Conservation (phyloP, 1,140 invertebrate species). For the Whitmania pigra region DNA sequence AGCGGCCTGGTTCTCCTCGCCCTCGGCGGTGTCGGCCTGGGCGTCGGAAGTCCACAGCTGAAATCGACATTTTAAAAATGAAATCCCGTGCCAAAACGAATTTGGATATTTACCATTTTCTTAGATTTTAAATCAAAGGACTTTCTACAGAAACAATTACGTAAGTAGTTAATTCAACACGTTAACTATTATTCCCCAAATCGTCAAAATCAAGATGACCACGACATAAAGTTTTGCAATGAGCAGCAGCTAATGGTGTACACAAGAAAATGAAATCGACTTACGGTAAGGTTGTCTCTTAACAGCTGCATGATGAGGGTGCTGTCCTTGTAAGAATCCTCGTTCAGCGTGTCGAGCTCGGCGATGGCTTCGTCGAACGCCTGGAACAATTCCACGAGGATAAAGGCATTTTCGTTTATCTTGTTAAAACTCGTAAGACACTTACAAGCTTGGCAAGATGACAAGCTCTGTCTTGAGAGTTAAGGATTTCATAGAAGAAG, state of each 20-base stretch:
- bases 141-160: too few species aligned
- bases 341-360: slow-evolving; percentile 85
- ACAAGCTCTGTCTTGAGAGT: slow-evolving; percentile 64
- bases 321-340: slow-evolving; percentile 96
- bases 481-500: slow-evolving; percentile 97
- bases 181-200: too few species aligned
- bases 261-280: neutral
- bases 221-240: too few species aligned
- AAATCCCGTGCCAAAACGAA: too few species aligned
- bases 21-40: slow-evolving; percentile 19
- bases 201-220: too few species aligned
- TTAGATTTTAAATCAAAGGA: too few species aligned
- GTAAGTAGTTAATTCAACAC: too few species aligned
- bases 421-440: neutral
- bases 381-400: slow-evolving; percentile 33
- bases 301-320: slow-evolving; percentile 97
- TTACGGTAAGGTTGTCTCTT: slow-evolving; percentile 87
- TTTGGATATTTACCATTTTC: too few species aligned
- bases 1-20: slow-evolving; percentile 13
- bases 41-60: slow-evolving; percentile 25
- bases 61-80: neutral
- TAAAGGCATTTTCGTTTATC: too few species aligned
- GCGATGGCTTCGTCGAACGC: slow-evolving; percentile 96
- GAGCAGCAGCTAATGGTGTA: too few species aligned
- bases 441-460: slow-evolving; percentile 58